Evolutionary conservation across 2,888 invertebrate genomes (phyloP).

Genomic region (Cheilosia urbana): DNA sequence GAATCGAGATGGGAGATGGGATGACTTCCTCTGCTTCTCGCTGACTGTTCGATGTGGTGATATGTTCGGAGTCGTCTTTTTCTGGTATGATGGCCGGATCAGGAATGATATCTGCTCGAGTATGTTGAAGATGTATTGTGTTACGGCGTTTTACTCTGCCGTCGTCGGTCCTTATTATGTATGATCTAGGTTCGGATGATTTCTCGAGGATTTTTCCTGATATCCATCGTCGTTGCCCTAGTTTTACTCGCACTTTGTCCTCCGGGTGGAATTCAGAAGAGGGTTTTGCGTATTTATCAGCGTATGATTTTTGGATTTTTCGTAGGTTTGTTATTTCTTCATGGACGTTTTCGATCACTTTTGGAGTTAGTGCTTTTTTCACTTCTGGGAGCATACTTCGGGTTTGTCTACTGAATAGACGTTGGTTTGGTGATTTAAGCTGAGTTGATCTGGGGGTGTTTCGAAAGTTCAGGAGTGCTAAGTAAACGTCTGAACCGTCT

Average conservation of each 20-base stretch:
- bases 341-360: constrained; percentile 45
- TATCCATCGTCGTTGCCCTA: constrained; percentile 1
- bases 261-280: constrained; percentile 16
- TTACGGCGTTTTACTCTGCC: too few species aligned
- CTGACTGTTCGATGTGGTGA: not conserved
- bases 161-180: not conserved
- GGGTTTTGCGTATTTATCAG: constrained; percentile 31
- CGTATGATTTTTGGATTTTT: constrained; percentile 54
- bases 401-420: constrained; percentile 39
- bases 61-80: not conserved
- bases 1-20: too few species aligned
- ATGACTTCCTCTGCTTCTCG: not conserved
- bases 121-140: not conserved
- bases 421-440: constrained; percentile 25
- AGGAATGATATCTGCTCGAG: not conserved
- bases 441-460: constrained; percentile 21
- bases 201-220: constrained; percentile 27
- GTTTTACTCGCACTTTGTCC: constrained; percentile 28
- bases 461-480: constrained; percentile 61
- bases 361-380: constrained; percentile 4
- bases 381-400: constrained; percentile 12
- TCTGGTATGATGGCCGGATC: not conserved
- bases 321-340: constrained; percentile 55
- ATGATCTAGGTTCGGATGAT: constrained; percentile 36
- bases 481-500: constrained; percentile 57